Conservation (phyloP, 2,797 vertebrate genomes). For the Mallotus villosus region DNA sequence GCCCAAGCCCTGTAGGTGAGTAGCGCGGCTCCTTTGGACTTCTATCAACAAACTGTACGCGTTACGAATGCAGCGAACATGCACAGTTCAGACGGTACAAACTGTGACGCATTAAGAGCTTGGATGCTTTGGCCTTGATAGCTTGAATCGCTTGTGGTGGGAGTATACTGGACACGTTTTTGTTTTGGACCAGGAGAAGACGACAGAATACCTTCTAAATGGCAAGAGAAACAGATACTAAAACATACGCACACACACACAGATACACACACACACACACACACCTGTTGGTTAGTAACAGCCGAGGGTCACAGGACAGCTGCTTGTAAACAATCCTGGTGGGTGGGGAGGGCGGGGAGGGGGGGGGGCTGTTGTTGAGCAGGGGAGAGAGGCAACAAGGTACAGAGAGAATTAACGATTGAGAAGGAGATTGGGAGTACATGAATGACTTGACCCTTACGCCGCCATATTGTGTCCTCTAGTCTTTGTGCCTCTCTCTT, state of each 20-base stretch:
- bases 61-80: no score
- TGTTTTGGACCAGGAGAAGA: constrained; percentile 2
- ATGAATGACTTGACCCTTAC: constrained; percentile 45
- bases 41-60: not conserved
- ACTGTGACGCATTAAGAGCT: no score
- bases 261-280: constrained; percentile 7
- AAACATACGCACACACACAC: constrained; percentile 7
- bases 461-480: constrained; percentile 6
- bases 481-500: not conserved
- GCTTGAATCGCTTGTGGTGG: not conserved
- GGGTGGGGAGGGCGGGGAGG: constrained; percentile 39
- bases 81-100: no score
- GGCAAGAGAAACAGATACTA: constrained; percentile 40
- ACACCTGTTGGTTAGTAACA: constrained; percentile 69
- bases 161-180: not conserved
- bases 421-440: constrained; percentile 41
- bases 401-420: constrained; percentile 5
- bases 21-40: constrained; percentile 30
- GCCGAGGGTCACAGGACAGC: constrained; percentile 68
- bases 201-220: constrained; percentile 30
- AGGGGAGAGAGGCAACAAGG: constrained; percentile 6
- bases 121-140: not conserved
- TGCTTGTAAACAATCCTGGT: constrained; percentile 65
- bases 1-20: constrained; percentile 95
- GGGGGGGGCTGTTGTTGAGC: constrained; percentile 18